A percentile compares a stretch with the other conserved stretches of the same genome.
Evolutionary conservation across 2,113 vertebrate species (phyloP).

Genomic region (Pionites leucogaster): DNA sequence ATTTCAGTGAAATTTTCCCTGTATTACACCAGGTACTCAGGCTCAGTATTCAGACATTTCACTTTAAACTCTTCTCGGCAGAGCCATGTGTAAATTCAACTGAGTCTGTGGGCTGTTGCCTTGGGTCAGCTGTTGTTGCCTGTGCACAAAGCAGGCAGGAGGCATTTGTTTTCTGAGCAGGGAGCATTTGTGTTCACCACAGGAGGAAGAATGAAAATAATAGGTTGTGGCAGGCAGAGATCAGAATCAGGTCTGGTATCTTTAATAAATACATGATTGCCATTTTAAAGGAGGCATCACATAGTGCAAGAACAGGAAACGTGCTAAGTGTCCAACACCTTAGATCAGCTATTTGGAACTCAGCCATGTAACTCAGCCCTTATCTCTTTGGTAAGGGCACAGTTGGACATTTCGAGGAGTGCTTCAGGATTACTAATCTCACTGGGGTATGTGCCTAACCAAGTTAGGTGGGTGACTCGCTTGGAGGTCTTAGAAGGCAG

Average conservation of each 20-base stretch:
- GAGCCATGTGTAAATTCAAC: neutral
- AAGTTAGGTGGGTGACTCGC: neutral
- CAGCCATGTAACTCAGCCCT: neutral
- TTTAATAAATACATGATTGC: neutral
- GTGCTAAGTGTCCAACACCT: neutral
- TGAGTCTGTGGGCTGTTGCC: neutral
- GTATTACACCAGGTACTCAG: neutral
- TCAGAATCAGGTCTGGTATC: neutral
- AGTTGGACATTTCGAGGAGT: neutral
- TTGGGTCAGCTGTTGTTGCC: neutral
- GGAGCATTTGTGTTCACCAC: neutral
- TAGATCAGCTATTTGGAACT: neutral
- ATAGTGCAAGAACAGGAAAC: neutral
- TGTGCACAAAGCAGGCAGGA: neutral
- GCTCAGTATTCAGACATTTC: neutral
- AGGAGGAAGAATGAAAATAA: neutral
- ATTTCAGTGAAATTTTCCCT: neutral
- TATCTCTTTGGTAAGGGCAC: neutral
- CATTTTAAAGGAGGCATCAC: neutral
- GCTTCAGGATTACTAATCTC: neutral
- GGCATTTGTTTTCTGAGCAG: neutral
- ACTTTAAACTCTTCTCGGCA: neutral
- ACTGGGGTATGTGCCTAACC: neutral
- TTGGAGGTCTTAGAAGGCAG: neutral
- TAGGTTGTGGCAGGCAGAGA: neutral